These are phyloP conservation scores for Caiman crocodilus DNA, from an alignment of 2,797 vertebrate genomes.

Conservation along the genomic window DNA sequence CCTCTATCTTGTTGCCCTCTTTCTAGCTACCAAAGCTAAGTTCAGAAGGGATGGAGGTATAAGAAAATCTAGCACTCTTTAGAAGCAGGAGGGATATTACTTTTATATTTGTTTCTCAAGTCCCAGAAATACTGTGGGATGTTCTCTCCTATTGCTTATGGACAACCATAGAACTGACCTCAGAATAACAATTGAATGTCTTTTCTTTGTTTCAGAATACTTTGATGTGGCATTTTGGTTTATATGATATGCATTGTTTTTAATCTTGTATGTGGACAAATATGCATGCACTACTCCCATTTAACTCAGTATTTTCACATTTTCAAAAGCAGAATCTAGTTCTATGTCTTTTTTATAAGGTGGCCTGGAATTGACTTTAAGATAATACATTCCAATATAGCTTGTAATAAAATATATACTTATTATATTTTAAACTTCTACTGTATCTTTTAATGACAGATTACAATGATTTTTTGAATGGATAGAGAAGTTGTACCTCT, in stretches of 20 bases:
- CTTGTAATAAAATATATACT: neutral
- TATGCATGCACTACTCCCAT: neutral
- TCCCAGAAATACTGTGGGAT: neutral
- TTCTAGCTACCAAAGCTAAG: neutral
- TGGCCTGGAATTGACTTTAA: neutral
- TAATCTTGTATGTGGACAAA: neutral
- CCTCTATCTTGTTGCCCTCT: neutral
- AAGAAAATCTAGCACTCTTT: neutral
- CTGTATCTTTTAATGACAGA: neutral
- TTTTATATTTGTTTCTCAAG: conserved; percentile 14
- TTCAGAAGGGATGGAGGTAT: neutral
- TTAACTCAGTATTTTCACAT: neutral
- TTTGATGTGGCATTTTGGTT: neutral
- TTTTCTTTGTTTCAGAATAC: conserved; percentile 14
- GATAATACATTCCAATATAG: neutral
- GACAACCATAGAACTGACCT: neutral
- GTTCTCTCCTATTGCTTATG: neutral
- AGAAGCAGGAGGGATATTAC: neutral
- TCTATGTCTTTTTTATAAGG: neutral
- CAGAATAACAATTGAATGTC: neutral
- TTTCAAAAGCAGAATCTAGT: neutral
- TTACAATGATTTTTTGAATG: neutral
- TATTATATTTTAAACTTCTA: neutral
- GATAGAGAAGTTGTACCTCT: neutral
- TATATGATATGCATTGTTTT: neutral